phyloP scores from a whole-genome alignment of 2,797 vertebrate species.

The Gorsachius magnificus region DNA sequence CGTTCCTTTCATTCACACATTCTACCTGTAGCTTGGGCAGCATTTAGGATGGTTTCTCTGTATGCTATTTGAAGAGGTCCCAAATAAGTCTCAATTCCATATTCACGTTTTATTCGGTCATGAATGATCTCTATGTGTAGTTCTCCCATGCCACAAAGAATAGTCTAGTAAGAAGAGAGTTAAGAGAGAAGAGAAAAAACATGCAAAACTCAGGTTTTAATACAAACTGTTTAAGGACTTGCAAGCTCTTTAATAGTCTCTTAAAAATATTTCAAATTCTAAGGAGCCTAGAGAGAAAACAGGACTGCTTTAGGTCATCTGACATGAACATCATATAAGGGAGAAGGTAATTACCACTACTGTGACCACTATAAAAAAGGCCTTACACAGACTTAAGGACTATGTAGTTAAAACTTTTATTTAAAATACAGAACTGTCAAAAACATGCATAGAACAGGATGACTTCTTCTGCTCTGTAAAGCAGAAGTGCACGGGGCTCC shows the following conservation, averaged over 20 bases:
- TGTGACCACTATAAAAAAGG: background rate
- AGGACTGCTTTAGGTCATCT: background rate
- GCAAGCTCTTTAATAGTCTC: background rate
- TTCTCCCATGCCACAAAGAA: conserved; percentile 97
- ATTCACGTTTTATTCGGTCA: conserved; percentile 92
- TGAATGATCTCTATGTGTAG: conserved; percentile 97
- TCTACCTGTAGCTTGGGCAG: conserved; percentile 81
- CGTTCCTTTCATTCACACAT: background rate
- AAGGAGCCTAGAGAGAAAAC: background rate
- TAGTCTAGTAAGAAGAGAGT: conserved; percentile 77
- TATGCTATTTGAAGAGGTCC: conserved; percentile 96
- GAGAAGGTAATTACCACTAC: background rate
- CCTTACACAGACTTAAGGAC: background rate
- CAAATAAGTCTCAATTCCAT: conserved; percentile 89
- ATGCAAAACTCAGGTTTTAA: background rate
- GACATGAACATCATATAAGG: background rate
- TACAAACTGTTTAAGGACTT: background rate
- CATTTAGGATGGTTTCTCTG: conserved; percentile 87
- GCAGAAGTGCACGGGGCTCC: background rate
- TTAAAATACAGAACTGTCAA: background rate
- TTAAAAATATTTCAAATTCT: background rate
- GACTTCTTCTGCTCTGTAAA: background rate
- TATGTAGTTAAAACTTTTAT: background rate
- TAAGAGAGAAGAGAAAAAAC: background rate
- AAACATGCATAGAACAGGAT: background rate